phyloP scores from a whole-genome alignment of 1,140 invertebrate species.

The Dysdera silvatica region DNA sequence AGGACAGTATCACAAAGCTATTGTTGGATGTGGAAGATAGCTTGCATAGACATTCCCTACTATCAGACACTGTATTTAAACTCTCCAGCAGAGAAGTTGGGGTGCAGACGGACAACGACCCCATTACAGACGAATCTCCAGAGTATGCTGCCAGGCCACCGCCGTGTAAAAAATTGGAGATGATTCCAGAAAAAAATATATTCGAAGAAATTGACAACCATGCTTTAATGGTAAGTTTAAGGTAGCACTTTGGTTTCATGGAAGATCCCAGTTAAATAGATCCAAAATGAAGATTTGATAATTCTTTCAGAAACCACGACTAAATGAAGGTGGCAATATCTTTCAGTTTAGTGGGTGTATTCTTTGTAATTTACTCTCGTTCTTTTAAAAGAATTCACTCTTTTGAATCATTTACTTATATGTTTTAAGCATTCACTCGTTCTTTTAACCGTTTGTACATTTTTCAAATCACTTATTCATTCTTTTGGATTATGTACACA shows the following conservation, averaged over 20 bases:
- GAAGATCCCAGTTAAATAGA: no score
- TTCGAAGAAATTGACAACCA: conserved; percentile 34
- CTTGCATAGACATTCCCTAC: conserved; percentile 8
- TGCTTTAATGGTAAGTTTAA: conserved; percentile 29
- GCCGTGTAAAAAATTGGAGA: conserved; percentile 36
- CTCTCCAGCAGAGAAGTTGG: conserved; percentile 21
- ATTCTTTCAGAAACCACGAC: no score
- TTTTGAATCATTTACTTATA: no score
- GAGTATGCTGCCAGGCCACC: conserved; percentile 40
- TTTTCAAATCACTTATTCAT: no score
- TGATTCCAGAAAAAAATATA: conserved; percentile 33
- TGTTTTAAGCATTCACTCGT: no score
- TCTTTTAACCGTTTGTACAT: no score
- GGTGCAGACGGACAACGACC: conserved; percentile 40
- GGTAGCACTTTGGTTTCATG: not conserved
- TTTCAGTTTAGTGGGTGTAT: no score
- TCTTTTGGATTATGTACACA: no score
- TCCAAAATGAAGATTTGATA: no score
- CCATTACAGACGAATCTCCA: conserved; percentile 38
- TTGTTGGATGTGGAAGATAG: conserved; percentile 25
- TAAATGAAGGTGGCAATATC: no score
- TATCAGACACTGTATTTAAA: conserved; percentile 15
- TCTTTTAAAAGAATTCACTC: no score
- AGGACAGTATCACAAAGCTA: conserved; percentile 20
- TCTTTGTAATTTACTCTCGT: no score